Evolutionary conservation across 30 jellyfish, hydroid and myxozoan species (phyloP), one percentile per base, ranked within the genome.

Genomic region (Chironex yamaguchii): DNA sequence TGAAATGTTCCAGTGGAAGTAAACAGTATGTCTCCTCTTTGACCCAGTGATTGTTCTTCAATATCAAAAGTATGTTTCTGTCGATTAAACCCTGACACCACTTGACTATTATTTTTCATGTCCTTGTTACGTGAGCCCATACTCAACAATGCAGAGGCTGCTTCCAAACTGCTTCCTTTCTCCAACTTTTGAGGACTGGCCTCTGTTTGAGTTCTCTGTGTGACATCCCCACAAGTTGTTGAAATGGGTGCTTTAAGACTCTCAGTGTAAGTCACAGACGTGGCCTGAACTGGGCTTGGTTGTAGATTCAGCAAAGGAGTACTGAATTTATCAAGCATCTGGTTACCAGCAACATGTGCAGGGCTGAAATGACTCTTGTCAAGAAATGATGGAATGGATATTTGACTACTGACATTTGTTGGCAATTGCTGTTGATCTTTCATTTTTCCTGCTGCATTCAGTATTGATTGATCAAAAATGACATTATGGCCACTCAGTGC

Each of bases 141-240:
- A 67, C 98, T 92, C 34, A 92, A 84, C 62, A 92, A 64, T 25
- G 98, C 98, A 13, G 98, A 92, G 36, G 98, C 98, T 0, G 81
- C 98, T 50, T 91, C 97, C 11, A 88, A 89, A 14, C 71, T 84
- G 0, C 94, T 85, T 42, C 58, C 58, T 42, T 42, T 42, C 17
- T 42, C 58, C 58, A 42, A 17, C 17, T 42, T 42, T 42, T 42
- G 58, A 6, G 58, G 58, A 17, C 58, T 42, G 13, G 17, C 58
- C 58, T 42, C 58, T 42, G 9, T 42, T 9, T 6, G 58, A 9
- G 17, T 9, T 42, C 58, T 42, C 17, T 42, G 58, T 42, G 9
- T 17, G 17, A 42, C 58, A 42, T 42, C 58, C 58, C 58, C 58
- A n/a, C n/a, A n/a, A n/a, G n/a, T n/a, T n/a, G n/a, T n/a, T 6